Evolutionary conservation across 2,113 vertebrate species (phyloP).

Genomic region (Rafetus swinhoei): DNA sequence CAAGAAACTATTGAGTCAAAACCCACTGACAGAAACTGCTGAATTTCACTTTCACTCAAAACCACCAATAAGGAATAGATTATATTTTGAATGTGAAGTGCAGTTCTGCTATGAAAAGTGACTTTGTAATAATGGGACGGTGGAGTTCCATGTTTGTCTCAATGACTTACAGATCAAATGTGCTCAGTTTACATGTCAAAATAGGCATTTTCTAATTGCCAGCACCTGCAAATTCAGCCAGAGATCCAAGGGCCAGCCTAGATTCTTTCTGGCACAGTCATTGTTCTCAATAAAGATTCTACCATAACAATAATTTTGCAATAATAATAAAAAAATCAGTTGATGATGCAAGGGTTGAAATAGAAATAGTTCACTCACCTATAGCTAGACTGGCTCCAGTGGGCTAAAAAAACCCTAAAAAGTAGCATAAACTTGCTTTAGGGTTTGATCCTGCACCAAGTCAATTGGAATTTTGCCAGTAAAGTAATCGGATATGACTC

Average conservation of each 20-base stretch:
- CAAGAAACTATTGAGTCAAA: slow-evolving; percentile 64
- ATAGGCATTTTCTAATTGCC: background rate
- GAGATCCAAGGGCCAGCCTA: slow-evolving; percentile 20
- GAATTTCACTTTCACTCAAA: slow-evolving; percentile 56
- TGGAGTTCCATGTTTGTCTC: slow-evolving; percentile 7
- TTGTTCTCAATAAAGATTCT: slow-evolving; percentile 46
- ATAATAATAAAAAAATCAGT: slow-evolving; percentile 59
- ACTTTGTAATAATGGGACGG: slow-evolving; percentile 25
- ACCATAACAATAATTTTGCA: slow-evolving; percentile 39
- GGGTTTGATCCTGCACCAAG: slow-evolving; percentile 19
- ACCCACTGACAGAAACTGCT: slow-evolving; percentile 44
- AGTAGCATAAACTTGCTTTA: slow-evolving; percentile 28
- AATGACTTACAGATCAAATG: slow-evolving; percentile 44
- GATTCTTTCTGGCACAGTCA: slow-evolving; percentile 41
- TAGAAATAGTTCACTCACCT: slow-evolving; percentile 33
- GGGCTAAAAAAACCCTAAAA: slow-evolving; percentile 1
- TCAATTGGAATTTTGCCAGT: slow-evolving; percentile 42
- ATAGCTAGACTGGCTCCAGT: slow-evolving; percentile 22
- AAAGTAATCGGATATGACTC: slow-evolving; percentile 46
- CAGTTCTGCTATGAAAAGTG: slow-evolving; percentile 43
- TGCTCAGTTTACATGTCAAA: background rate
- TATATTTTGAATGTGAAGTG: slow-evolving; percentile 42
- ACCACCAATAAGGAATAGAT: slow-evolving; percentile 45
- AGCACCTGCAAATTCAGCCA: slow-evolving; percentile 34
- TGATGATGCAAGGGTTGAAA: background rate